phyloP scores from a whole-genome alignment of 2,797 vertebrate genomes.

The Periparus ater region DNA sequence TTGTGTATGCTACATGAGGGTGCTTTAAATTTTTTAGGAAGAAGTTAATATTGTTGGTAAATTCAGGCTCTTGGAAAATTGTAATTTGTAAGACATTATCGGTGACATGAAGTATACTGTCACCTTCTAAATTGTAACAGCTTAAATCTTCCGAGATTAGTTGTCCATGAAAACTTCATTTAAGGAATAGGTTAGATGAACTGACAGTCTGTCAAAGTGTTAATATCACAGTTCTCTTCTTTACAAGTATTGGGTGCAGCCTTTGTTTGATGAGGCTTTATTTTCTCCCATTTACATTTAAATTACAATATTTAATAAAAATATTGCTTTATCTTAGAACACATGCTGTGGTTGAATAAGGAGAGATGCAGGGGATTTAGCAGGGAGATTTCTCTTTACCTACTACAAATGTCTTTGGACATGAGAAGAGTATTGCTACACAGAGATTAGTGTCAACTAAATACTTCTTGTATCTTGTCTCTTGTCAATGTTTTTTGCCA shows the following conservation, averaged over 20 bases:
- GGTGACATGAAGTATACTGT: neutral
- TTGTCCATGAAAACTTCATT: neutral
- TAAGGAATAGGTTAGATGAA: neutral
- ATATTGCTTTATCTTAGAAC: neutral
- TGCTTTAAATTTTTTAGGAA: neutral
- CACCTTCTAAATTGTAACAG: neutral
- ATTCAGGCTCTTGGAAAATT: neutral
- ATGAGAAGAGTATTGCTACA: neutral
- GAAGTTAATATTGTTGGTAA: neutral
- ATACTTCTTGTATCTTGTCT: neutral
- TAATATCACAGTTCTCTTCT: neutral
- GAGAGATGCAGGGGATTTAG: neutral
- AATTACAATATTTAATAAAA: neutral
- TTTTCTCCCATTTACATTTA: neutral
- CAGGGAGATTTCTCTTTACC: neutral
- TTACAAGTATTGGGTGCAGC: neutral
- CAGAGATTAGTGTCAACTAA: neutral
- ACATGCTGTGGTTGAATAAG: neutral
- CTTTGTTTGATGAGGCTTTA: neutral
- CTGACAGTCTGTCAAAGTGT: neutral
- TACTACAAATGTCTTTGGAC: neutral
- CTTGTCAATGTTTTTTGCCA: neutral
- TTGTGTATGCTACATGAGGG: neutral
- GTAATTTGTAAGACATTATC: neutral
- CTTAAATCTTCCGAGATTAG: neutral